phyloP scores from a whole-genome alignment of 2,113 vertebrate species.

The Eurystomus gularis region DNA sequence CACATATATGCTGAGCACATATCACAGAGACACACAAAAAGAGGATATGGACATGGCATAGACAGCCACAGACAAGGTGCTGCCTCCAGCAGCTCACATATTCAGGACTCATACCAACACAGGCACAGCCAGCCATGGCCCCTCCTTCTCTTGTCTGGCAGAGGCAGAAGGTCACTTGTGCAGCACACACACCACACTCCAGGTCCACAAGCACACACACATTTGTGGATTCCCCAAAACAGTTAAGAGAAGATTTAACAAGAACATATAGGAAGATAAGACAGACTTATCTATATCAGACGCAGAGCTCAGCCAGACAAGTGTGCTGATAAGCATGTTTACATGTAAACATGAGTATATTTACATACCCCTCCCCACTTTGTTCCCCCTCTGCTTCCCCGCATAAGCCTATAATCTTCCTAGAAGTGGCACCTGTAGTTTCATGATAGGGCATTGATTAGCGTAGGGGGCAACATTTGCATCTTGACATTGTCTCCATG shows the following conservation, averaged over 20 bases:
- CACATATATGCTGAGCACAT: background rate
- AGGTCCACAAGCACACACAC: background rate
- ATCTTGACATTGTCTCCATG: background rate
- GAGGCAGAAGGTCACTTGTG: background rate
- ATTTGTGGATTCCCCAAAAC: rapidly evolving
- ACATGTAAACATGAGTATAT: no score
- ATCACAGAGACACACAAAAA: background rate
- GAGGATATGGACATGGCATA: rapidly evolving
- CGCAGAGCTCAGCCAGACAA: background rate
- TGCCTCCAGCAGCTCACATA: background rate
- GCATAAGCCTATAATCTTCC: background rate
- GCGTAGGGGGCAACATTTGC: background rate
- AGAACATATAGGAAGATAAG: background rate
- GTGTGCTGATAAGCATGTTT: background rate
- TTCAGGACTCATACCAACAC: background rate
- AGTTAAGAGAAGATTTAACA: background rate
- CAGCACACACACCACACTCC: background rate
- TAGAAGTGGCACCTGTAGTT: background rate
- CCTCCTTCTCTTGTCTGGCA: background rate
- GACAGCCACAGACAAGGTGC: rapidly evolving
- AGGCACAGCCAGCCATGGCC: background rate
- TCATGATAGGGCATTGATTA: background rate
- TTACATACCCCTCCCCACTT: background rate
- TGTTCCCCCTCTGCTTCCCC: background rate
- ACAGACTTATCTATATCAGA: background rate